Conservation (phyloP, 2,888 invertebrate genomes). For the Tenodera sinensis region DNA sequence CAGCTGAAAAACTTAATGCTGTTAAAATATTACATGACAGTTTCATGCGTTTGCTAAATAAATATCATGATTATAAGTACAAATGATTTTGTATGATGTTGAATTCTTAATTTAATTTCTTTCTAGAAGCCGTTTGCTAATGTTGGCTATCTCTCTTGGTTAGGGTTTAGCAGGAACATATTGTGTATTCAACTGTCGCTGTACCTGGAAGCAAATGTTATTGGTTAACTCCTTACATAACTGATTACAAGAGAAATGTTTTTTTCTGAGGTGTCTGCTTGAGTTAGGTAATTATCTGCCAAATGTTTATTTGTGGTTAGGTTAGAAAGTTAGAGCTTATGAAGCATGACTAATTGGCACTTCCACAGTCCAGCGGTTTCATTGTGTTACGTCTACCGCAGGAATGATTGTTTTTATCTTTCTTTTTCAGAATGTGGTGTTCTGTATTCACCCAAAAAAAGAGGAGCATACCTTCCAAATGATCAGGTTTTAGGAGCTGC, state of each 20-base stretch:
- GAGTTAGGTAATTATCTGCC: background rate
- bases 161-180: no score
- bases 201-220: no score
- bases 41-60: no score
- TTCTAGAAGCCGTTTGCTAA: no score
- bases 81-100: no score
- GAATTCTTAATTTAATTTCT: no score
- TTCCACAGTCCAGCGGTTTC: background rate
- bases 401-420: background rate
- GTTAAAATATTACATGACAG: no score
- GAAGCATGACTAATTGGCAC: background rate
- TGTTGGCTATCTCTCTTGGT: no score
- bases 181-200: no score
- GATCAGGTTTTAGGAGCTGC: conserved; percentile 26
- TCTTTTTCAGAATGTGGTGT: conserved; percentile 30
- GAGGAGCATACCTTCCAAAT: background rate
- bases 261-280: no score
- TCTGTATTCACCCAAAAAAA: conserved; percentile 10
- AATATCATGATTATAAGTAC: no score
- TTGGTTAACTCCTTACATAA: background rate
- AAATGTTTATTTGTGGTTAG: background rate
- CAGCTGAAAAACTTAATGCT: no score
- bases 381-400: background rate
- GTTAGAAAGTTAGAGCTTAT: background rate
- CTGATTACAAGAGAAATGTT: background rate